Evolutionary conservation across 2,113 vertebrate species (phyloP), one percentile per base, ranked within the genome.

Genomic region (Theropithecus gelada): DNA sequence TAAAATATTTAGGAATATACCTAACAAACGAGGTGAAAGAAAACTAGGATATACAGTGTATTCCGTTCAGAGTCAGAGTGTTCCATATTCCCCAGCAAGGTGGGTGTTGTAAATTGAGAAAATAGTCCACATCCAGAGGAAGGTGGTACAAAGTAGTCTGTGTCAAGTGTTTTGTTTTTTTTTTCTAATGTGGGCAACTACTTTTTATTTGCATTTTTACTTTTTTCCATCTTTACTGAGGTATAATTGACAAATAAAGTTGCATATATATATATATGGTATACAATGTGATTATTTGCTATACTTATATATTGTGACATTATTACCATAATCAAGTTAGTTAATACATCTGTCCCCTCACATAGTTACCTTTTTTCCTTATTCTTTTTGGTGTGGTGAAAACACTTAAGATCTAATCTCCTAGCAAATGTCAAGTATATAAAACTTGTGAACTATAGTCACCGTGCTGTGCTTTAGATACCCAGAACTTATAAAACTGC

Each of bases 31-130:
- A 64, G 61, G 61, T 30, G 61, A 64, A 64, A 64, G 27, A n/a
- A n/a, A n/a, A n/a, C n/a, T n/a, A n/a, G n/a, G 48, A 40, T 10
- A 13, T 1, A 30, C 0, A 32, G 35, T 22, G 0, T 27, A 0
- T 78, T 75, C 18, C 55, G 35, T 38, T 85, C 32, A 64, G 66
- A 90, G n/a, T 6, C 27, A 55, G 22, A 38, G 1, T 18, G 43
- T 84, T 66, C 16, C 8, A 35, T 55, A 22, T 11, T 80, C 75
- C 23, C 57, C 32, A 87, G 25, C 80, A 52, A 88, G 43, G 13
- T 17, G 35, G 72, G 25, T 25, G 13, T 73, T 48, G 22, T 32
- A 89, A 38, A 25, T 75, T 57, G 89, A 92, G 66, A 86, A 86
- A 32, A 66, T 30, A 82, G 23, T 20, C 4, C 6, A 50, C 59